Base-by-base conservation (phyloP, 1,140 invertebrate genomes). In the Drosophila biarmipes region DNA sequence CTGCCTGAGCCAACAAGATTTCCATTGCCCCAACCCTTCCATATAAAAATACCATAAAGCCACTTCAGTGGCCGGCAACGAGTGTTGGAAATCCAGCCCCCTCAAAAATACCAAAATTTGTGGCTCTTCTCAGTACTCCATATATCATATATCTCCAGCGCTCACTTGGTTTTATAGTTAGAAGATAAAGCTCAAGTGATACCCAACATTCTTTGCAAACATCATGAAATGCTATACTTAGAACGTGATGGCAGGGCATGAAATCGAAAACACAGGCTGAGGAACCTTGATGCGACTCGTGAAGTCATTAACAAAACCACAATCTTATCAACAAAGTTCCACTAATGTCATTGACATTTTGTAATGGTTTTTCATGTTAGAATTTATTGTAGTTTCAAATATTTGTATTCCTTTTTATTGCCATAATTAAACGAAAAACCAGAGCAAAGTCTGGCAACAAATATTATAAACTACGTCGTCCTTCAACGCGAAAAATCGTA, bases 211-310 rank as follows among this genome's bases (percentile, higher is more conserved):
- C 15, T 24, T 35, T 6, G 34, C 37, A 64, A 46, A 21, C 17
- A 62, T 42, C 37, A 42, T 59, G 59, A 59, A 62, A 62, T 21
- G 29, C 4, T 40, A 59, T 29, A 55, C 58, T 27, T 4, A 11
- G 57, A 57, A 59, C 58, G 58, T 57, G 58, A 29, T 57, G 52
- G 12, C 57, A 19, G 15, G 5, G 21, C 24, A 29, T 21, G 31
- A n/a, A 57, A 54, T 31, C 14, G 7, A 4, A 58, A 38, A 31
- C 21, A 57, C 40, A 61, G 24, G 21, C 24, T 10, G 15, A 14
- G 27, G 31, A 37, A 27, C 58, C 58, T 61, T 40, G 52, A 61
- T 15, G 53, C 17, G 29, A 14, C 46, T 35, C 2, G 19, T 12
- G 37, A 35, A 15, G 10, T 1, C 31, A 24, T 5, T 35, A 34